Base-by-base conservation (phyloP, 2,113 vertebrate species). In the Stomatorhinus ivindoensis region DNA sequence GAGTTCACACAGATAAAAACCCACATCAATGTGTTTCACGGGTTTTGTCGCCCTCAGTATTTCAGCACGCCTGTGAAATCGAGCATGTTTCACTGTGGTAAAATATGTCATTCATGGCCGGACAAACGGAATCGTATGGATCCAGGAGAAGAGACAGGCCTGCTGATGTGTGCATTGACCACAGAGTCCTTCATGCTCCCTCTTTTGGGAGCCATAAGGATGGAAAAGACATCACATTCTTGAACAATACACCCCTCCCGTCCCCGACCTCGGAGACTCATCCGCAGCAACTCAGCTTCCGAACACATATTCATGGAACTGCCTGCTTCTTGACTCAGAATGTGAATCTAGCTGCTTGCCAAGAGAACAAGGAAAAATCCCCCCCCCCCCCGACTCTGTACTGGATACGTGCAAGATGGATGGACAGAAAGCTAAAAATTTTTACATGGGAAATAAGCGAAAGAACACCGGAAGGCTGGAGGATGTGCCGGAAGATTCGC, bases 181-280 rank as follows among this genome's bases (percentile, higher is more conserved):
- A 84, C 42, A 47, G 44, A 84, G 44, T 84, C 73, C 73, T 44
- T 47, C 82, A 47, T 84, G 35, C 24, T 44, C 19, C 82, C 9
- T 47, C 82, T 84, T 84, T 21, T 46, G 24, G 82, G 44, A 44
- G 44, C 82, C 82, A n/a, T 47, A 21, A n/a, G 44, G 24, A 84
- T 46, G 82, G 44, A 84, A 84, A 84, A 84, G 82, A 84, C 19
- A 84, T 84, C 82, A 84, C 21, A 82, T 82, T 82, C 76, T 21
- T 83, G 80, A 83, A 83, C 19, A 47, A 83, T 83, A 44, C 42
- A 46, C 42, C 21, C 42, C 39, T 11, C 42, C 80, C 21, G 1
- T 46, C n/a, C 3, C 39, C 21, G 10, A 8, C 44, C 44, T n/a
- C 82, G 15, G 42, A 21, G 80, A 83, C 13, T 19, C 42, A 19